Conservation (phyloP, 2,113 vertebrate species). For the Piaya cayana region DNA sequence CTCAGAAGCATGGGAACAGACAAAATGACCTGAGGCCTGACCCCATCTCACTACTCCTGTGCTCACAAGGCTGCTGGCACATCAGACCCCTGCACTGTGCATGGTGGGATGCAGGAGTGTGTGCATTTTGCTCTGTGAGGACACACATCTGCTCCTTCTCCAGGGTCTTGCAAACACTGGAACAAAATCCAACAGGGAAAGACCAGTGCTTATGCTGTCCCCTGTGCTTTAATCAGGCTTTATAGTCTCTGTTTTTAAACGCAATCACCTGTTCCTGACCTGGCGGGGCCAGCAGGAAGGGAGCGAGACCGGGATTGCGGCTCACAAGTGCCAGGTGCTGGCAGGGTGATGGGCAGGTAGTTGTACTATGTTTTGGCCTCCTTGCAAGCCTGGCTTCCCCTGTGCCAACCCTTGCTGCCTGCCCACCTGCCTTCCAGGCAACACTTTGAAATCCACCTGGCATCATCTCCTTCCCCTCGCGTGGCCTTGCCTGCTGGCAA, state of each 20-base stretch:
- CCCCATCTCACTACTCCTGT: not conserved
- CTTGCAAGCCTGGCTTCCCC: not conserved
- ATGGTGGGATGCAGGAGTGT: accelerated
- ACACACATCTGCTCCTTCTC: not conserved
- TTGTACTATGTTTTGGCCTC: not conserved
- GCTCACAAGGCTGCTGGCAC: accelerated
- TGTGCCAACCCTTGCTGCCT: not conserved
- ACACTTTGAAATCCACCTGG: not conserved
- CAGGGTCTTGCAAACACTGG: accelerated
- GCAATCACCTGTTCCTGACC: not conserved
- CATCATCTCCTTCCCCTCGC: not conserved
- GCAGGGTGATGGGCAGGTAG: not conserved
- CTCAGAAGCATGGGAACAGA: accelerated
- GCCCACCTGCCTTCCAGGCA: not conserved
- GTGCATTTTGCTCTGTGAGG: accelerated
- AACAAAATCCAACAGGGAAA: not conserved
- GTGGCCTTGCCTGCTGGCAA: accelerated
- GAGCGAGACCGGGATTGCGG: accelerated
- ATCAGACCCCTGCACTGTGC: accelerated
- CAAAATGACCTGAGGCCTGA: not conserved
- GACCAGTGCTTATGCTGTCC: not conserved
- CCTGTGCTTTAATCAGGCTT: not conserved
- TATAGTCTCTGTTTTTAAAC: not conserved
- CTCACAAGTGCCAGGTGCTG: not conserved
- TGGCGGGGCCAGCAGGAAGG: not conserved